Conservation (phyloP, 2,888 invertebrate genomes). For the Tenthredo scrophulariae region DNA sequence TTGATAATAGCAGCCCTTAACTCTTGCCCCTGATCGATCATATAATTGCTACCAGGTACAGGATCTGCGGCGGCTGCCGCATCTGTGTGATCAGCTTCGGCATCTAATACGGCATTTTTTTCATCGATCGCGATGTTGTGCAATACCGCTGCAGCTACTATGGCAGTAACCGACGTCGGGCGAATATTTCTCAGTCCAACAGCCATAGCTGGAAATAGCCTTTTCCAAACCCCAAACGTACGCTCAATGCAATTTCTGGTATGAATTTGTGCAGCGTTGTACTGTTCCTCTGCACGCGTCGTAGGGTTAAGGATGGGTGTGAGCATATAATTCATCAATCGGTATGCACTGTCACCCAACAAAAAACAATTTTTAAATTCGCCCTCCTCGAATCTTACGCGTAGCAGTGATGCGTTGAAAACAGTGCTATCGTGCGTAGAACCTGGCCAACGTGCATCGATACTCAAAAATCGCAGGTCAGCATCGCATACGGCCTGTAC, state of each 20-base stretch:
- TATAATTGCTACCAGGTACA: too few species aligned
- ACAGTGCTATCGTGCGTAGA: too few species aligned
- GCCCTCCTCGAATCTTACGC: too few species aligned
- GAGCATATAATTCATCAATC: too few species aligned
- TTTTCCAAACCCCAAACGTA: constrained; percentile 5
- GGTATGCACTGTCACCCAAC: too few species aligned
- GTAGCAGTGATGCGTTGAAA: too few species aligned
- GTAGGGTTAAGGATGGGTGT: neutral
- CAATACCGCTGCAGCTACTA: constrained; percentile 13
- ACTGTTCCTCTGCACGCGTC: constrained; percentile 11
- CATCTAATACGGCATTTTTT: neutral
- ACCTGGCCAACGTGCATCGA: too few species aligned
- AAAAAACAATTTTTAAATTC: too few species aligned
- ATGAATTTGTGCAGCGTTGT: constrained; percentile 9
- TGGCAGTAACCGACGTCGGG: neutral
- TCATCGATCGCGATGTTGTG: neutral
- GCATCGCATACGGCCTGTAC: constrained; percentile 35
- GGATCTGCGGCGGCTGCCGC: neutral
- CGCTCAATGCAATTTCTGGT: neutral
- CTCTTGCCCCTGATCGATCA: too few species aligned
- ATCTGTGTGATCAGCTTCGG: neutral
- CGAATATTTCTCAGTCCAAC: neutral
- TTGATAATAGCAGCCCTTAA: neutral
- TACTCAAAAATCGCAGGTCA: constrained; percentile 11
- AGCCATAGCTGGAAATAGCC: constrained; percentile 15